Base-by-base conservation (phyloP, 2,113 vertebrate genomes). In the Oryzias melastigma region DNA sequence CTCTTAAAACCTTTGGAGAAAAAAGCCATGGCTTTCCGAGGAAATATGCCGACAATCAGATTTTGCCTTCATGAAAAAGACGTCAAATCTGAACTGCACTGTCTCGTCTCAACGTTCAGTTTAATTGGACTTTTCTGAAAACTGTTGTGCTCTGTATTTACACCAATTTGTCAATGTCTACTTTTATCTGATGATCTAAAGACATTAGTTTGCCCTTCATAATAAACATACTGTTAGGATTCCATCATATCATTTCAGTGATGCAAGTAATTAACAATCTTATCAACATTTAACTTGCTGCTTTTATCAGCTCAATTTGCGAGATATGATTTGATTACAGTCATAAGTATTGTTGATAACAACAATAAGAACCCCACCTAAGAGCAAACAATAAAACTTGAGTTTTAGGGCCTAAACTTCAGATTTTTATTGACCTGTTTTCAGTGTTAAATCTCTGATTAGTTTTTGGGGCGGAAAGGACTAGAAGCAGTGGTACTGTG, bases 101-200 rank as follows among this genome's bases (percentile, higher is more conserved):
- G 10, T 35, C 35, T 35, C 35, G 3, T 35, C 35, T 35, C 3
- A 35, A 12, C 2, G 10, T 3, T 35, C 45, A 47, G 45, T n/a
- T n/a, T 47, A 27, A 51, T 1, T 17, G 8, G 52, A 14, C 18
- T 55, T n/a, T 45, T 42, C 25, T 47, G 56, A 18, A 46, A 56
- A 20, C 41, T 63, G 50, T 52, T 53, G 25, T 54, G 5, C 10
- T 43, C 14, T 16, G 16, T 19, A 43, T 22, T 27, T 17, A n/a
- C 20, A 53, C 27, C 18, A 58, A 47, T 73, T 62, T 71, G 25
- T 68, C 52, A 45, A 13, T 64, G 73, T 54, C 57, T 59, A 5
- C 20, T 35, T 25, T 25, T 63, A 50, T 58, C 66, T 71, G 52
- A 77, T 73, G 58, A 61, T 71, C 42, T 66, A 41, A 55, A 59